Conservation (phyloP, 2,888 invertebrate genomes). For the Perithous albicinctus region DNA sequence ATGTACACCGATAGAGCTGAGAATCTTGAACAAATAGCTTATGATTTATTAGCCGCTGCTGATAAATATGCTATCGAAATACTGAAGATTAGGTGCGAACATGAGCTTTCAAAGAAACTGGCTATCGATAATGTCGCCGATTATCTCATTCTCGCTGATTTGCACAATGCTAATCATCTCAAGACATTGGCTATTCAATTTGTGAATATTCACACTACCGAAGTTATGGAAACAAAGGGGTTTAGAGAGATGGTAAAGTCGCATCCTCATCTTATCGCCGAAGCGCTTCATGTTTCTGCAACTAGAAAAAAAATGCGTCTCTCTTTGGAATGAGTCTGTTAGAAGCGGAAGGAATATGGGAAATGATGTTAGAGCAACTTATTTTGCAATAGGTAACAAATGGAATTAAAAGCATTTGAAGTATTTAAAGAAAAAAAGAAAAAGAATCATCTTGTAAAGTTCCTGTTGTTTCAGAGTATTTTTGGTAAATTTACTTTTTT, state of each 20-base stretch:
- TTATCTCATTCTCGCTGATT: slow-evolving; percentile 97
- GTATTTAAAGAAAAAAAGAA: too few relatives aligned
- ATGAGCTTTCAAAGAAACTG: slow-evolving; percentile 96
- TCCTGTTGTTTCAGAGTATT: too few relatives aligned
- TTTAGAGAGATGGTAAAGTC: slow-evolving; percentile 99
- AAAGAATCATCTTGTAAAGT: too few relatives aligned
- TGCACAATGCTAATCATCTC: slow-evolving; percentile 98
- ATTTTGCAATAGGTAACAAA: background rate
- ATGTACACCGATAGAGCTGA: slow-evolving; percentile 99
- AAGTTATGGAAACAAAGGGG: slow-evolving; percentile 99
- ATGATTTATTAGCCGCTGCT: slow-evolving; percentile 98
- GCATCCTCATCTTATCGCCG: slow-evolving; percentile 99
- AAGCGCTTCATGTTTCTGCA: slow-evolving; percentile 82
- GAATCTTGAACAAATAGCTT: slow-evolving; percentile 99
- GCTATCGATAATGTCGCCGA: slow-evolving; percentile 99
- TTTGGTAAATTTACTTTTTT: too few relatives aligned
- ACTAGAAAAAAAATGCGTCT: background rate
- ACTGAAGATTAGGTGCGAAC: slow-evolving; percentile 99
- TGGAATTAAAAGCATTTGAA: too few relatives aligned
- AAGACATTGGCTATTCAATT: slow-evolving; percentile 99
- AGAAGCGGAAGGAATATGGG: background rate
- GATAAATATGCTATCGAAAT: slow-evolving; percentile 99
- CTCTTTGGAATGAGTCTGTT: background rate
- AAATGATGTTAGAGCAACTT: background rate
- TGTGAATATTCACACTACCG: slow-evolving; percentile 99